Evolutionary conservation across 2,888 invertebrate genomes (phyloP).

Genomic region (Tenthredo distinguenda): DNA sequence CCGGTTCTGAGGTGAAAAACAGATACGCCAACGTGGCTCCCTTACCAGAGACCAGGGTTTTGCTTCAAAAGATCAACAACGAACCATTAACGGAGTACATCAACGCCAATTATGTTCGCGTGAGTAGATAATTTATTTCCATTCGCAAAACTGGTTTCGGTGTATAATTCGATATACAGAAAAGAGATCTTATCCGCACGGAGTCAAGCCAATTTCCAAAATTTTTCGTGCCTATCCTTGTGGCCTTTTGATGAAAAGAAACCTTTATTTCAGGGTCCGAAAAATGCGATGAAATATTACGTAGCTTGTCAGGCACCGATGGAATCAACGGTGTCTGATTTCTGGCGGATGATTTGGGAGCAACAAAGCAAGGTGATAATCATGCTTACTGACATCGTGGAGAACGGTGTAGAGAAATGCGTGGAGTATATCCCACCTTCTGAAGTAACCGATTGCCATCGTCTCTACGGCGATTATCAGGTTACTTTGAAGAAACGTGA

Average conservation of each 20-base stretch:
- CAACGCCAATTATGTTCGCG: conserved; percentile 95
- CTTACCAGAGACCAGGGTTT: conserved; percentile 93
- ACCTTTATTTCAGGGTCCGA: conserved; percentile 86
- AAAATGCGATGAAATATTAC: conserved; percentile 90
- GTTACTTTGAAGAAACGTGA: conserved; percentile 93
- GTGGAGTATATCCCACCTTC: conserved; percentile 95
- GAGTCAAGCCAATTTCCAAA: background rate
- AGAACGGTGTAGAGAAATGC: conserved; percentile 94
- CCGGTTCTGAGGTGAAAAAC: conserved; percentile 94
- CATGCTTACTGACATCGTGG: conserved; percentile 94
- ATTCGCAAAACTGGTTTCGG: background rate
- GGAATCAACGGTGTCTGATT: conserved; percentile 90
- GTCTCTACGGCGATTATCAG: conserved; percentile 93
- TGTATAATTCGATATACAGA: background rate
- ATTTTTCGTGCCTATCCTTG: background rate
- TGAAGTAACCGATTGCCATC: conserved; percentile 93
- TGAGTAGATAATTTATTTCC: conserved; percentile 78
- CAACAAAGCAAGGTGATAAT: conserved; percentile 93
- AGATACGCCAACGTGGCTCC: conserved; percentile 97
- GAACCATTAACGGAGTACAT: conserved; percentile 93
- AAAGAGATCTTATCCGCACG: background rate
- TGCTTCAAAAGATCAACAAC: conserved; percentile 85
- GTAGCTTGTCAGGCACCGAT: conserved; percentile 96
- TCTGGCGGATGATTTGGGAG: conserved; percentile 98
- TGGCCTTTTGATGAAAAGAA: background rate